Base-by-base conservation (phyloP, 2,888 invertebrate genomes). In the Himalopsyche japonica region DNA sequence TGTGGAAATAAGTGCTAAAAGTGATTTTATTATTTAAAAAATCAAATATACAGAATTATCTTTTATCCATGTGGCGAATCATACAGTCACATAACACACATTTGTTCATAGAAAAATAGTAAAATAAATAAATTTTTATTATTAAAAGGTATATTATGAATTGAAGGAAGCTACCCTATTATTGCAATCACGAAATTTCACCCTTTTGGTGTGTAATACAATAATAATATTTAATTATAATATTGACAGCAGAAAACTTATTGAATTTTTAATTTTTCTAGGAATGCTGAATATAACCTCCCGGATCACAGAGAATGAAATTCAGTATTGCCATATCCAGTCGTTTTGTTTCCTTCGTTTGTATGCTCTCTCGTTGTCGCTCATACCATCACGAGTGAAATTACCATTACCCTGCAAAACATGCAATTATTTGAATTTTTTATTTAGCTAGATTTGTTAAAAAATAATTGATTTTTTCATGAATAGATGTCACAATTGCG, bases 341-440 rank as follows among this genome's bases (percentile, higher is more conserved):
- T 87, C 86, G 49, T 86, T 87, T 79, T 83, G 86, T 86, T 87
- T 87, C 86, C 87, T 87, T 77, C 86, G 77, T 64, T 86, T 86
- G 85, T 81, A 85, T n/a, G 81, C 82, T 27, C 82, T 84, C 76
- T 85, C 85, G 27, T 78, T 82, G 64, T 86, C 86, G 80, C 82
- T 87, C 77, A 57, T 85, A 81, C 77, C 81, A 18, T 81, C 80
- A 34, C 78, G 76, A 76, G 80, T 24, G 64, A 78, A 82, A 70
- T 82, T 82, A 5, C 85, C 85, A 57, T 82, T 82, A 43, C 87
- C 87, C 87, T 87, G 83, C 12, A 27, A 82, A 24, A 8, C 64
- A 49, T 57, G 43, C 15, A 43, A 43, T 43, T 43, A 43, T 15
- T 1, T 15, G 12, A 15, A 15, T 12, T 15, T n/a, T n/a, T n/a